Base-by-base conservation (phyloP, 2,888 invertebrate species). In the Cataglyphis albicans region DNA sequence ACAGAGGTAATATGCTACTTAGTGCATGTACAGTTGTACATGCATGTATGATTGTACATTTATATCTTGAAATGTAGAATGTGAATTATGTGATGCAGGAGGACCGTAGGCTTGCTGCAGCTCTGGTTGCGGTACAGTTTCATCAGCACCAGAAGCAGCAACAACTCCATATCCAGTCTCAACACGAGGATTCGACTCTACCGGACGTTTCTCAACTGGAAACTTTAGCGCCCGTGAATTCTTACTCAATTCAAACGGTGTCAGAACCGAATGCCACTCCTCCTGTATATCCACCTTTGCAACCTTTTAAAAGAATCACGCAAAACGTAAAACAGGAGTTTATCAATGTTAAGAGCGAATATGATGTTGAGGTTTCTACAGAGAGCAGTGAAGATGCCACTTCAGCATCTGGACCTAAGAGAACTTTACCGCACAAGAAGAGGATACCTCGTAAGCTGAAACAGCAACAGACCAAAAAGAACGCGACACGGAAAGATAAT, bases 391-490 rank as follows among this genome's bases (percentile, higher is more conserved):
- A 95, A 59, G 95, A 95, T 75, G 93, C 94, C 35, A 88, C 93
- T 1, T 93, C 93, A 52, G 92, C 93, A 18, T 93, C 95, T 1
- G 95, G 95, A 75, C 93, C 92, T 12, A 96, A 96, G 88, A 97
- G 97, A 93, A 97, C 97, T 87, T 94, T 98, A 82, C 98, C 98
- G 0, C 98, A 98, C 93, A 98, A 98, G 94, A 98, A 98, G 93
- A 95, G 98, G 82, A 98, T 98, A 88, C 97, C 98, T 0, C 95
- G 97, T 81, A 98, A 98, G 91, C 95, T 98, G 29, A 97, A 96
- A 90, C 96, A 95, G 3, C 91, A 92, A 7, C 91, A 92, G 52
- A 93, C 91, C 0, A 95, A 93, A 64, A 93, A 90, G 55, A 89
- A 73, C 61, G 74, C 90, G 0, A 85, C 90, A 41, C 91, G 87